phyloP scores from a whole-genome alignment of 2,888 invertebrate genomes.

The Drosophila meridiana region DNA sequence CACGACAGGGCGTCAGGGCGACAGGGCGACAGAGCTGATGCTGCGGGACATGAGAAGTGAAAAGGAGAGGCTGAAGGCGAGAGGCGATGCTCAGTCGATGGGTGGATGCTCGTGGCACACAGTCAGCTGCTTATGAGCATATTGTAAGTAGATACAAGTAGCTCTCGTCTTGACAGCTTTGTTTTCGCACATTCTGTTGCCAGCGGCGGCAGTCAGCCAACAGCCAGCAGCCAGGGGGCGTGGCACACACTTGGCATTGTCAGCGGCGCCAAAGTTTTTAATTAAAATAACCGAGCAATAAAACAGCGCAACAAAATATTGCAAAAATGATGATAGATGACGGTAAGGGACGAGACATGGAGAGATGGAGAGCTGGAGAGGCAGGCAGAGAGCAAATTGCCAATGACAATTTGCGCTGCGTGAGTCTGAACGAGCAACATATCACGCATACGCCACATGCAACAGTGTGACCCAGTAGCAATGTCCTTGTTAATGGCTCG shows the following conservation, averaged over 20 bases:
- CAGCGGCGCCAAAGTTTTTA: constrained; percentile 74
- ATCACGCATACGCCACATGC: constrained; percentile 50
- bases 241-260: constrained; percentile 63
- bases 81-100: background rate
- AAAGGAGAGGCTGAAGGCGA: background rate
- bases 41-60: background rate
- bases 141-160: constrained; percentile 67
- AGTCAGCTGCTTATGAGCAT: constrained; percentile 52
- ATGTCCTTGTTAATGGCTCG: constrained; percentile 37
- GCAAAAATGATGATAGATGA: constrained; percentile 38
- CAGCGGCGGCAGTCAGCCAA: background rate
- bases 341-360: background rate
- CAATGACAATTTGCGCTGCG: constrained; percentile 49
- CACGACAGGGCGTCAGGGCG: background rate
- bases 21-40: background rate
- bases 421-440: constrained; percentile 10
- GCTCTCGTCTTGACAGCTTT: constrained; percentile 70
- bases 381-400: constrained; percentile 53
- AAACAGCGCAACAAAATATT: constrained; percentile 63
- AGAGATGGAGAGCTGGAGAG: background rate
- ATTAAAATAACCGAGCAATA: constrained; percentile 80
- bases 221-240: background rate
- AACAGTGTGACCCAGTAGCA: constrained; percentile 19
- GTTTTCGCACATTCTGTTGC: constrained; percentile 56
- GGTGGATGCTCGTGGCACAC: constrained; percentile 1